Evolutionary conservation across 2,113 vertebrate species (phyloP), one percentile per base, ranked within the genome.

Genomic region (Natator depressus): DNA sequence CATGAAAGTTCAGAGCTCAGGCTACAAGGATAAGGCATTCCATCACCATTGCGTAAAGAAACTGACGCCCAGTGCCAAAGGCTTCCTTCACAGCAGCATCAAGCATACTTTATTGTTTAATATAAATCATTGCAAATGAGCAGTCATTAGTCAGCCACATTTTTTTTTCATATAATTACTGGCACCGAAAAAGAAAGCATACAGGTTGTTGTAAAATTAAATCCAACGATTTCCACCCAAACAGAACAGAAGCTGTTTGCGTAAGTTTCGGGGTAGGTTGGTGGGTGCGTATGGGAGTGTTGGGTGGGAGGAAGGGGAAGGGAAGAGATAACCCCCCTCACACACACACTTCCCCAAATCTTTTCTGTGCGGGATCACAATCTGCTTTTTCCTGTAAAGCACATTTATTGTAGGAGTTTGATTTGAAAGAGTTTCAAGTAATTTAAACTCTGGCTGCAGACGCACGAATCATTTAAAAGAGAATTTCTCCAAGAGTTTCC

Each of bases 191-290:
- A 97, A 96, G 91, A 91, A 97, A 89, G 90, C 5, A 0, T 84
- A 19, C 93, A 91, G 84, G 91, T 85, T 97, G 79, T 86, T 94
- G 89, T 53, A 93, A 96, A 96, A 90, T 84, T 94, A 96, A 94
- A 94, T 93, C 95, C 93, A 96, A 92, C 94, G 96, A 89, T 97
- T 98, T 97, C 96, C 95, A 98, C 97, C 97, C 96, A 98, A 98
- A 98, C 91, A 97, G 89, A 97, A 97, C 96, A 97, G 96, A 97
- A 98, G 94, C 93, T 75, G 2, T 72, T 97, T 91, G 55, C 91
- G 87, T 84, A 96, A 96, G 87, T 95, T 97, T 95, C 46, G 92
- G 62, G 78, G 46, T 31, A 65, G 35, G 69, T 87, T 80, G 85
- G 87, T 69, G 85, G 53, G 65, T 84, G 55, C 65, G 82, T 93